Evolutionary conservation across 1,140 invertebrate genomes (phyloP).

Genomic region (Drosophila insularis): DNA sequence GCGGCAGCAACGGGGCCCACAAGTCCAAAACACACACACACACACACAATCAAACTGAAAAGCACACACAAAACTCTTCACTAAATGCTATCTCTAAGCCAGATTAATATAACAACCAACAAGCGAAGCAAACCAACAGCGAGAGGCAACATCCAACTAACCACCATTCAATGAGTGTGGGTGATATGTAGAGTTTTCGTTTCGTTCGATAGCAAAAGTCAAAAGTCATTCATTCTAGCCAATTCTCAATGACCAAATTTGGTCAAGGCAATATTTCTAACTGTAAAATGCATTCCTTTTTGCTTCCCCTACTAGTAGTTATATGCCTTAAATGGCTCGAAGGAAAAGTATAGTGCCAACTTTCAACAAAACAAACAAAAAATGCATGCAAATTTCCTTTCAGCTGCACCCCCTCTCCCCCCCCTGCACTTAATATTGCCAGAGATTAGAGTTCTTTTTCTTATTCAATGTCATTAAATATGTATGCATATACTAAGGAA

Average conservation of each 20-base stretch:
- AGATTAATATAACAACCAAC: slow-evolving; percentile 58
- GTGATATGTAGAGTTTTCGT: slow-evolving; percentile 25
- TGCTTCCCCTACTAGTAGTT: background rate
- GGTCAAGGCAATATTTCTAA: slow-evolving; percentile 73
- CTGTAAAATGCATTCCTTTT: slow-evolving; percentile 71
- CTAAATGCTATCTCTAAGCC: slow-evolving; percentile 64
- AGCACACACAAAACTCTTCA: slow-evolving; percentile 46
- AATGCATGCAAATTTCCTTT: slow-evolving; percentile 10
- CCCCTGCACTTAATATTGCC: too few relatives aligned
- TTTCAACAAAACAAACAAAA: slow-evolving; percentile 16
- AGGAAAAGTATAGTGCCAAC: slow-evolving; percentile 63
- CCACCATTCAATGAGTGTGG: background rate
- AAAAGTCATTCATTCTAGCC: slow-evolving; percentile 56
- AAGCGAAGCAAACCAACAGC: slow-evolving; percentile 1
- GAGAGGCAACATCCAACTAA: slow-evolving; percentile 3
- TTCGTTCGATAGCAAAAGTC: slow-evolving; percentile 65
- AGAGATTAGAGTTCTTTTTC: too few relatives aligned
- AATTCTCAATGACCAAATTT: slow-evolving; percentile 61
- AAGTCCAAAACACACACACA: slow-evolving; percentile 41
- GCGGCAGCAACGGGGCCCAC: slow-evolving; percentile 34
- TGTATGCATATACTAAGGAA: background rate
- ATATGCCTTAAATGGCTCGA: slow-evolving; percentile 67
- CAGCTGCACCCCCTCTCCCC: background rate
- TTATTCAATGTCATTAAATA: too few relatives aligned
- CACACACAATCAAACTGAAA: background rate